Base-by-base conservation (phyloP, 2,888 invertebrate genomes). In the Sphinx pinastri region DNA sequence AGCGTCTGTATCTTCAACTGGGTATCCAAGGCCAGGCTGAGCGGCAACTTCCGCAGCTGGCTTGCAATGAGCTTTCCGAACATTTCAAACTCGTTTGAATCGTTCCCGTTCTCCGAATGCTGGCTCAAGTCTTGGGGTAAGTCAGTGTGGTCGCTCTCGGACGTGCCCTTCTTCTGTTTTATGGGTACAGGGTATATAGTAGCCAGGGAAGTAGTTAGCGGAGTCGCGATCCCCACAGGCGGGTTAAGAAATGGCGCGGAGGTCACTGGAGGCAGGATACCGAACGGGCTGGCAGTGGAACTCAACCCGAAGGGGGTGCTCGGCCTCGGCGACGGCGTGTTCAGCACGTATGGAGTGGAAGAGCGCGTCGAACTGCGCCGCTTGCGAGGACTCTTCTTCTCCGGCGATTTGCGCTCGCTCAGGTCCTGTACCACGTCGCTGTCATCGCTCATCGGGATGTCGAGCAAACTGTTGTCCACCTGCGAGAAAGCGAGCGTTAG, bases 61-160 rank as follows among this genome's bases (percentile, higher is more conserved):
- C 93, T 94, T 45, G 94, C 91, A 71, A 94, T 94, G 76, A 93
- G 78, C 80, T 93, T 93, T 54, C 92, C 94, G 73, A 94, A 94
- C 94, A 94, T 94, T 79, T 93, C 93, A 67, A 93, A 94, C 79
- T 94, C 94, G 74, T 93, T 94, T 74, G 67, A 70, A 31, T 94
- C 94, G 75, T 91, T 93, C 49, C 88, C 92, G 73, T 85, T 89
- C 74, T 94, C 94, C 25, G 92, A 87, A 81, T 92, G 91, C 81
- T 93, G 93, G 77, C 93, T 93, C 75, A 94, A 80, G 79, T 94
- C 93, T 77, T 94, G 93, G 31, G 93, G 92, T 68, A 87, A 78
- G 73, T 93, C 93, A 13, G 86, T 84, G 73, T 84, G 87, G 70
- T 93, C 92, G 16, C 85, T 86, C 71, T 91, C 91, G 69, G 81